phyloP scores from a whole-genome alignment of 92 coral and sea anemone species.

The Phenganax marumi region DNA sequence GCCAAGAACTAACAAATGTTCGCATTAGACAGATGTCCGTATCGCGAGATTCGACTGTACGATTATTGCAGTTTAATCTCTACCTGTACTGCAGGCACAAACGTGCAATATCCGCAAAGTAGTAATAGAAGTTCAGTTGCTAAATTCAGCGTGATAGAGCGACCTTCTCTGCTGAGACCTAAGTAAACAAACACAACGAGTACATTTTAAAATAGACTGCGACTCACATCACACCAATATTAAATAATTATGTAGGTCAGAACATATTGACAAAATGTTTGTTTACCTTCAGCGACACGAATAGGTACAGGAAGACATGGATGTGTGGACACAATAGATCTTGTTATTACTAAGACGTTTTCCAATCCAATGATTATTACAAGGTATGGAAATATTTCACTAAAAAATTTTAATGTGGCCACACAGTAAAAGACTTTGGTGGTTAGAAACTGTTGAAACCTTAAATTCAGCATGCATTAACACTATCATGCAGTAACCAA shows the following conservation, averaged over 20 bases:
- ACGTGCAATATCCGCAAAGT: constrained; percentile 72
- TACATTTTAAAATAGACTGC: neutral
- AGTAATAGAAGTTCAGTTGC: constrained; percentile 71
- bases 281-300: constrained; percentile 91
- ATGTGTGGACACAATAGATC: constrained; percentile 93
- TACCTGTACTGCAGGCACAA: constrained; percentile 96
- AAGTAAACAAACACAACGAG: neutral
- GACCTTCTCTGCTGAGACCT: constrained; percentile 97
- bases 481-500: no score
- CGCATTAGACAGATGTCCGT: no score
- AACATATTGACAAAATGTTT: neutral
- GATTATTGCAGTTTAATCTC: neutral
- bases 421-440: neutral
- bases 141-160: constrained; percentile 76
- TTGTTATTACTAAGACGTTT: constrained; percentile 88
- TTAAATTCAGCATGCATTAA: no score
- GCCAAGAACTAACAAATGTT: no score
- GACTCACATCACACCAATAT: neutral
- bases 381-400: constrained; percentile 94
- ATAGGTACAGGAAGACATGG: constrained; percentile 83
- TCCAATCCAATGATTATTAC: constrained; percentile 95
- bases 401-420: constrained; percentile 26
- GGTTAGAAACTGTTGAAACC: no score
- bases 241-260: neutral
- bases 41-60: no score